These are phyloP conservation scores for Alectura lathami DNA, from an alignment of 2,113 vertebrate species.

Conservation along the genomic window DNA sequence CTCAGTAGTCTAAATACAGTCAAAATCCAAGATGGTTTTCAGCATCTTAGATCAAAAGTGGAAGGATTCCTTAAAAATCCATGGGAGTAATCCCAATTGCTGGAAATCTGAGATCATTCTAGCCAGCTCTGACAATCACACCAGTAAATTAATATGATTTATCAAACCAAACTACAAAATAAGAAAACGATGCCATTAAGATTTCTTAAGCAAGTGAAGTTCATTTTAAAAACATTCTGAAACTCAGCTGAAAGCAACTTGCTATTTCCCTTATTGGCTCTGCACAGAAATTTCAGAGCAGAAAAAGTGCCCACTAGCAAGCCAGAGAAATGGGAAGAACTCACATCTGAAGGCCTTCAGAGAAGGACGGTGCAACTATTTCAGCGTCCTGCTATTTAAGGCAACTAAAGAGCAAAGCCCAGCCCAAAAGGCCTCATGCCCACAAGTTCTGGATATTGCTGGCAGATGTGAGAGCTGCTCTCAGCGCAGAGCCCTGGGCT, in stretches of 20 bases:
- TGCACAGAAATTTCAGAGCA: background rate
- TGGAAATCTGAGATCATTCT: background rate
- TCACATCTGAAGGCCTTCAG: background rate
- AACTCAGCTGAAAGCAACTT: background rate
- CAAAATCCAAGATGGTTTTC: constrained; percentile 9
- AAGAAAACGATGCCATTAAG: background rate
- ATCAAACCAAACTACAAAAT: constrained; percentile 38
- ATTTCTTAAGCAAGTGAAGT: background rate
- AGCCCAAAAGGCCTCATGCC: background rate
- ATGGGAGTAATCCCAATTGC: background rate
- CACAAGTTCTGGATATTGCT: background rate
- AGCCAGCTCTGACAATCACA: background rate
- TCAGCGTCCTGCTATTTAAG: background rate
- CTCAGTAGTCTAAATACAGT: constrained; percentile 23
- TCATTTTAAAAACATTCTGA: background rate
- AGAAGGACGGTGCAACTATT: background rate
- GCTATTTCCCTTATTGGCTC: background rate
- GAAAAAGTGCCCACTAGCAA: background rate
- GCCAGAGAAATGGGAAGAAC: background rate
- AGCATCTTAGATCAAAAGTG: background rate
- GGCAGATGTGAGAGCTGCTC: background rate
- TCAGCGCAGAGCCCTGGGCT: background rate
- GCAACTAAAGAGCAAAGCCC: background rate
- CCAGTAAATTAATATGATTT: background rate
- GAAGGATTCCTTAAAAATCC: background rate